Conservation (phyloP, 2,113 vertebrate species). For the Cacatua alba region DNA sequence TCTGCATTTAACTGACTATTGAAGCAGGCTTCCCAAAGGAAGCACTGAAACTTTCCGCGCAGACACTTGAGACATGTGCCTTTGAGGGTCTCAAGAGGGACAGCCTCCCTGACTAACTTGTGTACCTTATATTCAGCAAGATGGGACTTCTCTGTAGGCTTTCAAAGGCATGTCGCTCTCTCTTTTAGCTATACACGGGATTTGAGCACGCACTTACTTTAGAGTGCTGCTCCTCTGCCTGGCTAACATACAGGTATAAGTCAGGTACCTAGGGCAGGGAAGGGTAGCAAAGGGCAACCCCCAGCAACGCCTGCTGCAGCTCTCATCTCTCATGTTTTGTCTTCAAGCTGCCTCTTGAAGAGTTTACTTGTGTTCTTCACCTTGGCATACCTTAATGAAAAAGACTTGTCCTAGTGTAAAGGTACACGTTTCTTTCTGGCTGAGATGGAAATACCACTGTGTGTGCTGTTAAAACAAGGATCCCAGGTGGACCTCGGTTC, state of each 20-base stretch:
- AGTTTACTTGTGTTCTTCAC: neutral
- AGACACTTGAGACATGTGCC: accelerated
- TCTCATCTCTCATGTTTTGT: neutral
- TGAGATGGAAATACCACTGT: neutral
- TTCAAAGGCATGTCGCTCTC: neutral
- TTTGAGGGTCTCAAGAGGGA: neutral
- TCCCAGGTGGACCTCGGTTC: neutral
- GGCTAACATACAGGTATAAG: neutral
- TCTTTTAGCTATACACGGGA: neutral
- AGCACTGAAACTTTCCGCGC: accelerated
- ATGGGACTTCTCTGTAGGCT: neutral
- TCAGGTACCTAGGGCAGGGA: neutral
- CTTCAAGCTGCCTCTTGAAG: neutral
- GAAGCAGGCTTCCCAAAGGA: slow-evolving; percentile 18
- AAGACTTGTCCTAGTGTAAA: neutral
- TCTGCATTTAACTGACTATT: neutral
- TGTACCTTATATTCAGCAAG: neutral
- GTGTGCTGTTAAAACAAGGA: neutral
- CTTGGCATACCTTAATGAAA: neutral
- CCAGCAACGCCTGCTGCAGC: accelerated
- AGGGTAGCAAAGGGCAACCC: neutral
- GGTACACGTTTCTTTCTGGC: neutral
- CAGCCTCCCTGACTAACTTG: neutral
- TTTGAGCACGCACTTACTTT: neutral
- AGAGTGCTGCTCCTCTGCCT: neutral